Evolutionary conservation across 2,797 vertebrate species (phyloP), one percentile per base, ranked within the genome.

Genomic region (Lophius americanus): DNA sequence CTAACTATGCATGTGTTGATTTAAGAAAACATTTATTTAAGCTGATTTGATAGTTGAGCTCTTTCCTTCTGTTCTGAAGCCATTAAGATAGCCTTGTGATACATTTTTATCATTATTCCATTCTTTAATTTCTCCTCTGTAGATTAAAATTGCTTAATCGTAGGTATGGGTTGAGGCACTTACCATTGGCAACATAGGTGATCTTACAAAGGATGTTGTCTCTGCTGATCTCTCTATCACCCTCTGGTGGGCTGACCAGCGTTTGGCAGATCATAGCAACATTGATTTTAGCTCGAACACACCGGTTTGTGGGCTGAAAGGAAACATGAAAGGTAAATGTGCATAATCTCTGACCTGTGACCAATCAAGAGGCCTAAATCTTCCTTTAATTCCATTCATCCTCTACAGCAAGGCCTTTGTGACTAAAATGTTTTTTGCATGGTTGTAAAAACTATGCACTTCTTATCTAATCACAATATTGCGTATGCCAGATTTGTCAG

Each of bases 231-330:
- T 96, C 95, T 87, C 97, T 96, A 87, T 98, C 95, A 8, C 95
- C 95, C 84, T 99, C 96, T 82, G 97, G 96, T 82, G 98, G 98
- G 79, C 96, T 99, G 80, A 99, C 97, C 78, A 98, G 92, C 0
- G 98, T 99, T 86, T 99, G 98, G 93, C 98, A 99, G 89, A 99
- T 99, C 95, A 99, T 95, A 73, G 96, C 98, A 54, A 99, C 92
- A 79, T 98, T 99, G 92, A 99, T 99, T 95, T 98, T 99, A 94
- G 98, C 98, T 94, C 98, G 97, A 76, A 99, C 95, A 82, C 97
- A 99, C 58, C 95, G 93, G 85, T 94, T 96, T 76, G 95, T 96
- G 60, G 96, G 92, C 98, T 99, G 90, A 36, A 80, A 73, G 51
- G 7, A 51, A 33, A 56, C 73, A n/a, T 59, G 52, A 81, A 37